phyloP scores from a whole-genome alignment of 2,888 invertebrate species.

The Deilephila porcellus region DNA sequence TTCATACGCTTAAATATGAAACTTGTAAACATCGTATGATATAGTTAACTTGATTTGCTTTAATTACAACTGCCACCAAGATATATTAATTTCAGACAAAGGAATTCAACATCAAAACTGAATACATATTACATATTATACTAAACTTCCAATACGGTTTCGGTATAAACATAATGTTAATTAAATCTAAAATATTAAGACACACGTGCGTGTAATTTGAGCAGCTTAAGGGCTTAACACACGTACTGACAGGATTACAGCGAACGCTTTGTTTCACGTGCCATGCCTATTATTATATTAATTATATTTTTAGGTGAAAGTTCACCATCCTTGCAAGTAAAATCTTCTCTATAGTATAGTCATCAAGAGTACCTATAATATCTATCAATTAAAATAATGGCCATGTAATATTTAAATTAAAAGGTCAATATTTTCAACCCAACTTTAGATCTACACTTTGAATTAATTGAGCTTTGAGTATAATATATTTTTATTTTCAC shows the following conservation, averaged over 20 bases:
- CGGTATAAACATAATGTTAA: background rate
- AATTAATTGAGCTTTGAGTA: too few relatives aligned
- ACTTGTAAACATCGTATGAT: too few relatives aligned
- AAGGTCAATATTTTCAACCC: too few relatives aligned
- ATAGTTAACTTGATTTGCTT: too few relatives aligned
- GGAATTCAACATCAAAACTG: background rate
- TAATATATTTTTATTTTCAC: too few relatives aligned
- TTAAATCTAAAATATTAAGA: constrained; percentile 2
- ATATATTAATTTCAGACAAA: background rate
- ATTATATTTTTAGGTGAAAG: background rate
- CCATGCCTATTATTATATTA: background rate
- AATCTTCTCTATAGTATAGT: too few relatives aligned
- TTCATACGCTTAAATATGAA: too few relatives aligned
- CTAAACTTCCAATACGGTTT: background rate
- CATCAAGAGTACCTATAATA: too few relatives aligned
- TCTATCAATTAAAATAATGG: too few relatives aligned
- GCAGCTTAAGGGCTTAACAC: background rate
- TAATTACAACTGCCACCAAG: too few relatives aligned
- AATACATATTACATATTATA: background rate
- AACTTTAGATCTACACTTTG: too few relatives aligned
- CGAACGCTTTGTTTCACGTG: background rate
- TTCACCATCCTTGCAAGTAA: background rate
- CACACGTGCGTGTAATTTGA: background rate
- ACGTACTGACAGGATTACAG: background rate
- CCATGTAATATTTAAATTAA: too few relatives aligned